phyloP scores from a whole-genome alignment of 2,113 vertebrate genomes.

The Gymnogyps californianus region DNA sequence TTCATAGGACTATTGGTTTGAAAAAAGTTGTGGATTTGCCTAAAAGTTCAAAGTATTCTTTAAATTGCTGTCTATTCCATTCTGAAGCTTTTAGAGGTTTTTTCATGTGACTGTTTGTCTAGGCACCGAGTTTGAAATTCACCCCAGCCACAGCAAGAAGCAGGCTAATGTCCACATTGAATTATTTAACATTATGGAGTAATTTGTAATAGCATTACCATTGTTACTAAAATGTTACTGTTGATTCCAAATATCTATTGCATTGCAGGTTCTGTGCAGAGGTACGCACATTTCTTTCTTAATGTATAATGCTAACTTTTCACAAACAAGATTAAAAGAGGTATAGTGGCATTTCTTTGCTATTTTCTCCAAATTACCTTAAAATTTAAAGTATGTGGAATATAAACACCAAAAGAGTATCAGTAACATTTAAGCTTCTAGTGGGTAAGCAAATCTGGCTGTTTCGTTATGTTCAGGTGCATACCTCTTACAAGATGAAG shows the following conservation, averaged over 20 bases:
- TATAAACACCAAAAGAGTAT: background rate
- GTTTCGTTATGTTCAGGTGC: background rate
- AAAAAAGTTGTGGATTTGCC: background rate
- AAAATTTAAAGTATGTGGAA: background rate
- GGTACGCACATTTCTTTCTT: background rate
- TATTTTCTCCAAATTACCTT: background rate
- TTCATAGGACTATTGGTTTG: background rate
- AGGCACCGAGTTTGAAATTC: background rate
- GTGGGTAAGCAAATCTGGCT: background rate
- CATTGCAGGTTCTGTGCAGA: background rate
- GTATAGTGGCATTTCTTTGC: background rate
- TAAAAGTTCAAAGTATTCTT: background rate
- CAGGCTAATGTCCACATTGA: background rate
- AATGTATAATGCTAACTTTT: background rate
- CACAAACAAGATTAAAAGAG: background rate
- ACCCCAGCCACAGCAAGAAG: background rate
- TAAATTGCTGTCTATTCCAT: background rate
- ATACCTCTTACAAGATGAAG: background rate
- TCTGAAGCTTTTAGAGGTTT: background rate
- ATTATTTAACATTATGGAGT: background rate
- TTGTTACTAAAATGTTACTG: background rate
- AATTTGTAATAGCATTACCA: background rate
- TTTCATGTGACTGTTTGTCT: background rate
- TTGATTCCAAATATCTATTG: background rate
- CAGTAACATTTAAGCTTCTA: background rate